Percentiles rank a stretch among this genome's conserved stretches.
These are phyloP conservation scores for Microtus agrestis DNA, from an alignment of 2,797 vertebrate species.

Conservation along the genomic window DNA sequence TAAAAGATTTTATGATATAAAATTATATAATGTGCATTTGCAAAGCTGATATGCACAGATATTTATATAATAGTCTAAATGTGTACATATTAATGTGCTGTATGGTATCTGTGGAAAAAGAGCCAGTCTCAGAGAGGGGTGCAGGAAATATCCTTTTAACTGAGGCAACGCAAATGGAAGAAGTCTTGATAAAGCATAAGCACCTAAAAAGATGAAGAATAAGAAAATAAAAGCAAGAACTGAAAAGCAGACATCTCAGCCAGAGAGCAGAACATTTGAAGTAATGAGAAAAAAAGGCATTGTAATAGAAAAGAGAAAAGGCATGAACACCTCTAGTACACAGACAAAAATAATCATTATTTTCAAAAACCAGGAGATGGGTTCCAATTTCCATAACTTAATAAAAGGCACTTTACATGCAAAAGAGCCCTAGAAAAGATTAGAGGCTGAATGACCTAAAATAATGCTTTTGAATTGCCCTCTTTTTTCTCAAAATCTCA, in stretches of 20 bases:
- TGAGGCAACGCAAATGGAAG: conserved; percentile 54
- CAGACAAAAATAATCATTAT: conserved; percentile 81
- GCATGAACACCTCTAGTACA: conserved; percentile 76
- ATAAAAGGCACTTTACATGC: conserved; percentile 84
- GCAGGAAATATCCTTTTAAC: conserved; percentile 63
- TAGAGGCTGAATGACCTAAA: conserved; percentile 80
- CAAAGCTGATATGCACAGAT: conserved; percentile 53
- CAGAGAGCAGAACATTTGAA: conserved; percentile 69
- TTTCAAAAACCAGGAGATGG: conserved; percentile 78
- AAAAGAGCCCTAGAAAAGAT: conserved; percentile 82
- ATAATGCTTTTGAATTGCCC: conserved; percentile 75
- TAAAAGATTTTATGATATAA: conserved; percentile 42
- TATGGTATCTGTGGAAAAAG: conserved; percentile 32
- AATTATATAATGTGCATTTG: conserved; percentile 43
- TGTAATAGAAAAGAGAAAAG: conserved; percentile 77
- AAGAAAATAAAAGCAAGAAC: conserved; percentile 73
- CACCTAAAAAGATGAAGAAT: conserved; percentile 72
- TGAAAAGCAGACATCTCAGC: conserved; percentile 74
- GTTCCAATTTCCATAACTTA: conserved; percentile 84
- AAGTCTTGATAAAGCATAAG: conserved; percentile 59
- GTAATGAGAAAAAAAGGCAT: conserved; percentile 75
- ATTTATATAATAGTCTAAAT: conserved; percentile 31
- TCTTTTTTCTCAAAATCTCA: conserved; percentile 68
- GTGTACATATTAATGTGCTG: neutral
- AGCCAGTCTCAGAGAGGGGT: conserved; percentile 33